phyloP scores from a whole-genome alignment of 2,888 invertebrate species.

The Sympetrum striolatum region DNA sequence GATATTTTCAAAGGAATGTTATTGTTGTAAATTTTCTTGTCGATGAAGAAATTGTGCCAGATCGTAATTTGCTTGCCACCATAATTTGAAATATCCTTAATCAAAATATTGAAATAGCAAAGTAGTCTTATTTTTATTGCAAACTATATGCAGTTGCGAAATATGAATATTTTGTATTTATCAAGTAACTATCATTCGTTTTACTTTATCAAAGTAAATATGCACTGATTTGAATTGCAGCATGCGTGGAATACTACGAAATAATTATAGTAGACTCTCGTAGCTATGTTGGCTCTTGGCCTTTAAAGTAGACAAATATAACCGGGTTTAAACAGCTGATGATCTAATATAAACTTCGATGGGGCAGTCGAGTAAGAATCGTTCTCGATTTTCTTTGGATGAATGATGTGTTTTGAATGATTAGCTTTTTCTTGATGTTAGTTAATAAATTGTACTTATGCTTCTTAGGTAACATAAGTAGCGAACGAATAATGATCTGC shows the following conservation, averaged over 20 bases:
- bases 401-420: neutral
- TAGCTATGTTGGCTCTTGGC: slow-evolving; percentile 32
- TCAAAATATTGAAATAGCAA: neutral
- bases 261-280: neutral
- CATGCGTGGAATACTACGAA: neutral
- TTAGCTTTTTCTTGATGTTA: neutral
- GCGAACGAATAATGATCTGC: slow-evolving; percentile 19
- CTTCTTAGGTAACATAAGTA: neutral
- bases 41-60: neutral
- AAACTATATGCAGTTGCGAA: neutral
- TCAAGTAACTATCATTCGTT: neutral
- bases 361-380: slow-evolving; percentile 11
- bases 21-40: neutral
- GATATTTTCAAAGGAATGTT: neutral
- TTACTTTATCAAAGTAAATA: neutral
- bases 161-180: neutral
- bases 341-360: slow-evolving; percentile 36
- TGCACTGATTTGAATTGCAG: neutral
- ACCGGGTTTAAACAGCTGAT: slow-evolving; percentile 40
- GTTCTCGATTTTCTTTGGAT: neutral
- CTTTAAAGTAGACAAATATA: slow-evolving; percentile 36
- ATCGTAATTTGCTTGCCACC: neutral
- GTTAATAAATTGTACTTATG: neutral
- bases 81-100: neutral
- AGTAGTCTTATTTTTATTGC: neutral